These are phyloP conservation scores for Hydrolagus colliei DNA, from an alignment of 2,797 vertebrate genomes.

Conservation along the genomic window DNA sequence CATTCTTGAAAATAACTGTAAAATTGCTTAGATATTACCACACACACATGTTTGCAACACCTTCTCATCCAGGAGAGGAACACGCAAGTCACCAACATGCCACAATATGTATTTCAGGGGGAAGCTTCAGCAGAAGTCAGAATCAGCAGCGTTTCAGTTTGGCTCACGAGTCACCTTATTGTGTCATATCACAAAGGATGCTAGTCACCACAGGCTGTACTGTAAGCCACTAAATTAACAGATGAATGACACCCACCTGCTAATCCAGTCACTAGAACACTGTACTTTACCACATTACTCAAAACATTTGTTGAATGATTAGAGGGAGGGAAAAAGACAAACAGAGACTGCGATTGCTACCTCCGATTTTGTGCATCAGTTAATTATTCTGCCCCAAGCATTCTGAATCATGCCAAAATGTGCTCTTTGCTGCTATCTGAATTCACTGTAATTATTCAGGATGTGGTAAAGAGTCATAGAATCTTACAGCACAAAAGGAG, in stretches of 20 bases:
- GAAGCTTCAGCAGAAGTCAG: not conserved
- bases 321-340: not conserved
- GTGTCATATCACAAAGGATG: not conserved
- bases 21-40: too few species aligned
- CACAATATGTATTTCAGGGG: not conserved
- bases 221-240: not conserved
- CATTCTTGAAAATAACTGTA: too few species aligned
- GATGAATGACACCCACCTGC: not conserved
- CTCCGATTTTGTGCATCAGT: not conserved
- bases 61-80: not conserved
- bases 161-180: not conserved
- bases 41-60: not conserved
- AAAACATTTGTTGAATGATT: not conserved
- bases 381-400: not conserved
- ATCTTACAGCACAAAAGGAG: too few species aligned
- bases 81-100: not conserved
- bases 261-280: not conserved
- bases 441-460: not conserved
- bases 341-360: not conserved
- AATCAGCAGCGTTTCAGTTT: not conserved
- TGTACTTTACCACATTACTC: not conserved
- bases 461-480: not conserved
- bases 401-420: not conserved
- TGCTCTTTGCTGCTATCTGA: too few species aligned
- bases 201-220: not conserved